phyloP scores from a whole-genome alignment of 2,113 vertebrate genomes.

The Hippocampus mohnikei region DNA sequence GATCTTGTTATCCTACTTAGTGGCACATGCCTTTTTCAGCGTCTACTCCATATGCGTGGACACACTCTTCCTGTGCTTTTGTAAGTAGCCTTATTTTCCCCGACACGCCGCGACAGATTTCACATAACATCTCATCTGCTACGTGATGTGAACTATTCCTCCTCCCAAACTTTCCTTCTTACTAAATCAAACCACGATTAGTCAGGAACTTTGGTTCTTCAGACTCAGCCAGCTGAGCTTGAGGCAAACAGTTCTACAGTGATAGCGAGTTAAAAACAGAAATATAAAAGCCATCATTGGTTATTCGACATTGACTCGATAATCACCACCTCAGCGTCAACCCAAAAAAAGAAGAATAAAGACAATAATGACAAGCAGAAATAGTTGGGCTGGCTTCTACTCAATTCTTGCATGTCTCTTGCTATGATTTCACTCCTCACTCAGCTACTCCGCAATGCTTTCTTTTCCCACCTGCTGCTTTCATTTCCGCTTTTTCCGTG shows the following conservation, averaged over 20 bases:
- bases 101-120: neutral
- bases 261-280: too few species aligned
- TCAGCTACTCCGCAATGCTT: neutral
- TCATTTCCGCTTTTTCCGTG: constrained; percentile 26
- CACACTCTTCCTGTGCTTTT: constrained; percentile 96
- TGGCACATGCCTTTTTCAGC: constrained; percentile 93
- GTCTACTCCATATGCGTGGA: constrained; percentile 98
- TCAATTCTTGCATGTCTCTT: constrained; percentile 22
- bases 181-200: neutral
- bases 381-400: too few species aligned
- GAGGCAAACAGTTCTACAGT: too few species aligned
- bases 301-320: too few species aligned
- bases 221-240: too few species aligned
- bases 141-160: neutral
- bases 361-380: neutral
- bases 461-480: constrained; percentile 32
- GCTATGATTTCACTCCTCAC: constrained; percentile 3
- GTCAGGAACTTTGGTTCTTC: too few species aligned
- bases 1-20: constrained; percentile 86
- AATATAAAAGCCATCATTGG: too few species aligned
- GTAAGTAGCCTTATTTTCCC: constrained; percentile 77
- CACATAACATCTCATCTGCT: too few species aligned
- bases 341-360: too few species aligned
- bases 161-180: constrained; percentile 4
- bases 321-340: too few species aligned